Evolutionary conservation across 2,113 vertebrate species (phyloP), one percentile per base, ranked within the genome.

Genomic region (Myotis yumanensis): DNA sequence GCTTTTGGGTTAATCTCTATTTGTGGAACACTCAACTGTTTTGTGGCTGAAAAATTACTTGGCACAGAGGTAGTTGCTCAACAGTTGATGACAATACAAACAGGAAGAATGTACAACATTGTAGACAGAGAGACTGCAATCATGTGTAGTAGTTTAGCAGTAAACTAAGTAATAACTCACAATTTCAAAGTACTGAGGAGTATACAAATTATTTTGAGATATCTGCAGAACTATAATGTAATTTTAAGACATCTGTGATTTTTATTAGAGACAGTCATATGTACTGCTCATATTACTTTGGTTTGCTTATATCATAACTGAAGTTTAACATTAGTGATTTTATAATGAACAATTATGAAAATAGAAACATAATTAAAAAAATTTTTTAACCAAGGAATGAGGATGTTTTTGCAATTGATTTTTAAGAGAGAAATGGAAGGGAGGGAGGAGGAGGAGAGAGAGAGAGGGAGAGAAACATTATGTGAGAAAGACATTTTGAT

Each of bases 341-440:
- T 35, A n/a, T 94, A 94, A 11, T 68, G 80, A 80, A n/a, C 80
- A 94, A 57, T 89, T 91, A 86, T 10, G 43, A 86, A 95, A 96
- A 59, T 85, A 89, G 51, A 89, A 69, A 83, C 91, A 43, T 89
- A 80, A 62, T 94, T 54, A 15, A 32, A 66, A 32, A 11, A 64
- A 32, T 32, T 32, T 66, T 66, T 62, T 62, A 62, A 62, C 59
- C 25, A 62, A 62, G 59, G 59, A 62, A 25, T 62, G 25, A 62
- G 59, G 59, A 32, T 32, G 5, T 66, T 15, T 66, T 66, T 66
- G 59, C 59, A 62, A 16, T 66, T 66, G 64, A 66, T 66, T 66
- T 66, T 62, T 62, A 62, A 62, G 59, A 62, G 25, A 62, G 23
- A 43, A 59, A 25, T 62, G 25, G 59, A 62, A 62, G 23, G 59